Evolutionary conservation across 2,888 invertebrate species (phyloP).

Genomic region (Pseudococcus longispinus): DNA sequence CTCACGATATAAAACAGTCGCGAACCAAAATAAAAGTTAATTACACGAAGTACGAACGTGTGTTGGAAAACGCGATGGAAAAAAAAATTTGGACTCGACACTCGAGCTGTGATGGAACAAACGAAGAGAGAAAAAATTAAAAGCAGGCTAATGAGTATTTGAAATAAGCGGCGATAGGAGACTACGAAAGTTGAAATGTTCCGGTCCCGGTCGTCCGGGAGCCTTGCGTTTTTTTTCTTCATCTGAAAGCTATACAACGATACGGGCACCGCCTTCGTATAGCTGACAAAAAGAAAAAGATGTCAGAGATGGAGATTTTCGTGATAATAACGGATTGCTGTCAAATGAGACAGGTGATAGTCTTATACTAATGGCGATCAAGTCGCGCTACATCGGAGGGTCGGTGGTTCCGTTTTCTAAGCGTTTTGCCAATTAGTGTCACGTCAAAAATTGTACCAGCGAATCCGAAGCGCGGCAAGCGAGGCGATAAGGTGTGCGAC

Average conservation of each 20-base stretch:
- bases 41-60: not conserved
- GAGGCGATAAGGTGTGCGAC: conserved; percentile 41
- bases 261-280: not conserved
- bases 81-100: conserved; percentile 10
- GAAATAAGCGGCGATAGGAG: conserved; percentile 23
- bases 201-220: not conserved
- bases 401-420: conserved; percentile 33
- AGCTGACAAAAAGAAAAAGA: not conserved
- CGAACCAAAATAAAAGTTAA: conserved; percentile 40
- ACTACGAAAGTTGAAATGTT: conserved; percentile 15
- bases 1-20: not conserved
- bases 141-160: conserved; percentile 51
- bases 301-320: conserved; percentile 10
- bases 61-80: not conserved
- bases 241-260: conserved; percentile 1
- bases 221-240: not conserved
- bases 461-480: not conserved
- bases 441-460: conserved; percentile 37
- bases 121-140: conserved; percentile 24
- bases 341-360: conserved; percentile 56
- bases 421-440: conserved; percentile 56
- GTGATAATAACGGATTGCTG: conserved; percentile 50
- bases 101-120: not conserved
- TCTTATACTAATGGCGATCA: conserved; percentile 53
- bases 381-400: conserved; percentile 27